Conservation (phyloP, 1,140 invertebrate genomes). For the roundworm (Caenorhabditis elegans) region DNA sequence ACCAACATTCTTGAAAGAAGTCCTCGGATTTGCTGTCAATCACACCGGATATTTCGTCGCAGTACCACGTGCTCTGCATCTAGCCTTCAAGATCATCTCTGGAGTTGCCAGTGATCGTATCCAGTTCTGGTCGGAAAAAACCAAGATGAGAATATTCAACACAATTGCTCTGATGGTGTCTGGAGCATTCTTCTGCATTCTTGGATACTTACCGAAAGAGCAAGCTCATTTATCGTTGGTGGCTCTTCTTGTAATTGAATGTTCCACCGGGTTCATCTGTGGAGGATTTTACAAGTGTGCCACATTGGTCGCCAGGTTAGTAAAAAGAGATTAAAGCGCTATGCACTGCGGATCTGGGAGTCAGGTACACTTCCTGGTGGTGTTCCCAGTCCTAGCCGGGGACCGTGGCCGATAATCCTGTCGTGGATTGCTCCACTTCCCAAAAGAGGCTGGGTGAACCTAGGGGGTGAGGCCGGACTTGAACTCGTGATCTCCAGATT, state of each 20-base stretch:
- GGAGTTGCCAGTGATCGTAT: constrained; percentile 44
- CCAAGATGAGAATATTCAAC: constrained; percentile 49
- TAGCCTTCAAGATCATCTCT: constrained; percentile 43
- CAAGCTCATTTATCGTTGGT: constrained; percentile 23
- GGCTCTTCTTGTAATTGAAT: constrained; percentile 40
- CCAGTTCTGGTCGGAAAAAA: constrained; percentile 46
- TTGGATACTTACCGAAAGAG: constrained; percentile 44
- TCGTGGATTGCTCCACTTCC: too few species aligned
- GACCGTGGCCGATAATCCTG: too few species aligned
- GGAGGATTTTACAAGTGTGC: constrained; percentile 52
- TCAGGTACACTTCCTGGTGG: too few species aligned
- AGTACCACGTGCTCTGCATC: constrained; percentile 43
- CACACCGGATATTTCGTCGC: constrained; percentile 49
- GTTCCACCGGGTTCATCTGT: constrained; percentile 49
- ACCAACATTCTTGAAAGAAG: constrained; percentile 47
- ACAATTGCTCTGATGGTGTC: constrained; percentile 49
- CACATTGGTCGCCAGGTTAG: constrained; percentile 45
- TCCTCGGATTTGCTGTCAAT: constrained; percentile 43
- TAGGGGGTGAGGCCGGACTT: too few species aligned
- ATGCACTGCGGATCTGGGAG: too few species aligned
- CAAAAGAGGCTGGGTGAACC: too few species aligned
- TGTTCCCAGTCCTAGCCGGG: too few species aligned
- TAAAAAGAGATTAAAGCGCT: not conserved
- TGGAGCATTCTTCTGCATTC: constrained; percentile 45
- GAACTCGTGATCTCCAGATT: too few species aligned